These are phyloP conservation scores for Salpingus planirostris DNA, from an alignment of 2,888 invertebrate species.

Conservation along the genomic window DNA sequence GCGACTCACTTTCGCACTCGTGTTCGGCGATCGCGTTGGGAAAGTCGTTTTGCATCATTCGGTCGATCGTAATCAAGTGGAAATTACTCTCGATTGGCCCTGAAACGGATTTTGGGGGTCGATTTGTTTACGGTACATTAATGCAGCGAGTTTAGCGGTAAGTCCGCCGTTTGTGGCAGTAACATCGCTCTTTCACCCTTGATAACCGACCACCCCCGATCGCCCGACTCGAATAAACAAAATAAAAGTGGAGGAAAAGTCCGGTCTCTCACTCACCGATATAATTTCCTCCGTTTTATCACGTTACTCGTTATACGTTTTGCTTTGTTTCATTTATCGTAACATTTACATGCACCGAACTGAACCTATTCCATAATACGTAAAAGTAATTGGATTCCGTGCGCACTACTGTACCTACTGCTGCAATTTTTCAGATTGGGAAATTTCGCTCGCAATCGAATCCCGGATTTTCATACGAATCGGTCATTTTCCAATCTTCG, in stretches of 20 bases:
- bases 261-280: constrained; percentile 1
- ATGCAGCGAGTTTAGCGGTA: constrained; percentile 10
- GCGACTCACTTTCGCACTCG: too few relatives aligned
- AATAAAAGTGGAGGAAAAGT: constrained; percentile 1
- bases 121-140: constrained; percentile 19
- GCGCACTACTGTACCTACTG: too few relatives aligned
- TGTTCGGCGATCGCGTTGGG: too few relatives aligned
- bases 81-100: constrained; percentile 18
- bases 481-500: too few relatives aligned
- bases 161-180: constrained; percentile 8
- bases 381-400: constrained; percentile 8
- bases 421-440: too few relatives aligned
- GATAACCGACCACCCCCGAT: constrained; percentile 4
- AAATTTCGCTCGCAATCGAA: too few relatives aligned
- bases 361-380: constrained; percentile 5
- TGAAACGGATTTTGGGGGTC: constrained; percentile 13
- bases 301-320: constrained; percentile 13
- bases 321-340: constrained; percentile 10
- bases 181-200: constrained; percentile 9
- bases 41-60: too few relatives aligned
- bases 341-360: constrained; percentile 8
- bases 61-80: constrained; percentile 17
- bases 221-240: too few relatives aligned
- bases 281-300: constrained; percentile 12
- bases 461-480: too few relatives aligned